Conservation (phyloP, 2,797 vertebrate genomes). For the Melanotaenia trifasciata region DNA sequence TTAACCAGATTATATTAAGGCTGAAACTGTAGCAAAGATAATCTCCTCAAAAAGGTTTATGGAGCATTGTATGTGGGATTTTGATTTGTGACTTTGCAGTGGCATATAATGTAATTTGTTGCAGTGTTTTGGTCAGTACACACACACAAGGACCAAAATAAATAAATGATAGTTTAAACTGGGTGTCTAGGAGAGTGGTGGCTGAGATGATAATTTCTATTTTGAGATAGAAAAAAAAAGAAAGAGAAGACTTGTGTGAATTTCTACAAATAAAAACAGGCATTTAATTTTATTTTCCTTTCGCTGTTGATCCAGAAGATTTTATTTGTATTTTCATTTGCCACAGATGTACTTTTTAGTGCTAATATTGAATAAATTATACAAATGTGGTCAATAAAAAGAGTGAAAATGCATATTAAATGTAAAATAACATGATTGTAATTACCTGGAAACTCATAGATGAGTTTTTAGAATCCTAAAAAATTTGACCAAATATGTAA, state of each 20-base stretch:
- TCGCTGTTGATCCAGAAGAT: neutral
- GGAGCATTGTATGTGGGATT: conserved; percentile 12
- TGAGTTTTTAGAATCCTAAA: neutral
- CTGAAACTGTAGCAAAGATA: conserved; percentile 32
- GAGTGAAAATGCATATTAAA: neutral
- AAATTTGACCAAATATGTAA: conserved; percentile 12
- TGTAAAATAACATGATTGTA: neutral
- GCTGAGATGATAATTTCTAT: neutral
- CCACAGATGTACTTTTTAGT: neutral
- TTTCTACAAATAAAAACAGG: neutral
- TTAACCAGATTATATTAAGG: conserved; percentile 44
- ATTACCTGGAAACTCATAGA: neutral
- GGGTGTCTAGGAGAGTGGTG: neutral
- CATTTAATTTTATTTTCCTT: neutral
- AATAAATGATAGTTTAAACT: neutral
- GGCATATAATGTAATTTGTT: conserved; percentile 7
- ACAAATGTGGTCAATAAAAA: conserved; percentile 10
- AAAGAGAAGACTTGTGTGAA: neutral
- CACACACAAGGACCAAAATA: neutral
- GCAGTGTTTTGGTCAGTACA: conserved; percentile 22
- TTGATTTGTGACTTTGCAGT: conserved; percentile 15
- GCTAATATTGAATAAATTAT: neutral
- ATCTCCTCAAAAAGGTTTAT: conserved; percentile 30
- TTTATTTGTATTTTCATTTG: neutral
- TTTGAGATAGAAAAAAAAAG: too few relatives aligned